Conservation (phyloP, 2,113 vertebrate genomes). For the Malurus elegans region DNA sequence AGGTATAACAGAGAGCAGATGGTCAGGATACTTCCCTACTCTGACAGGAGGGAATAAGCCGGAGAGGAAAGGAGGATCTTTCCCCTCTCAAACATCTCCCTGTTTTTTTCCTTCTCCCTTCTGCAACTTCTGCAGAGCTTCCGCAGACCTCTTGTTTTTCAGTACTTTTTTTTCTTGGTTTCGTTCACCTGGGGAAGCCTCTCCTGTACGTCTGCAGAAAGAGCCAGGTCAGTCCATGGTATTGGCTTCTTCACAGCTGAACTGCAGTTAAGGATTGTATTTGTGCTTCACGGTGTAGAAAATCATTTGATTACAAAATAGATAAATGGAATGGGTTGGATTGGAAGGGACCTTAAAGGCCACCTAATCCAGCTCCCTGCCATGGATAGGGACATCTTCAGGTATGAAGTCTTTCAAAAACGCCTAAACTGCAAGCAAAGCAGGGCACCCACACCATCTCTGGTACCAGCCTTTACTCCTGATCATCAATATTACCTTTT, state of each 20-base stretch:
- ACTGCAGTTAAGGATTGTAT: neutral
- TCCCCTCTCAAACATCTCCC: neutral
- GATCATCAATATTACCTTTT: neutral
- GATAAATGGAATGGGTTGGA: neutral
- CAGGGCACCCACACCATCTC: neutral
- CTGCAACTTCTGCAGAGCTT: no score
- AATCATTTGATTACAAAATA: neutral
- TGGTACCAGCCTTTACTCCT: neutral
- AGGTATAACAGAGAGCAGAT: neutral
- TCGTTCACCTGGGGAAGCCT: neutral
- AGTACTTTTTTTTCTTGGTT: neutral
- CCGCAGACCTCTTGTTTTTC: neutral
- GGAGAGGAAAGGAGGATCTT: neutral
- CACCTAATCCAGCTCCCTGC: neutral
- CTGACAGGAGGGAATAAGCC: neutral
- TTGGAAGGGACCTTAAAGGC: neutral
- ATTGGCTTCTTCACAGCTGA: neutral
- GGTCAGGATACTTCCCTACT: neutral
- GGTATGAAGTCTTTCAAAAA: neutral
- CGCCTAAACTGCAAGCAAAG: neutral
- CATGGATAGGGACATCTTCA: neutral
- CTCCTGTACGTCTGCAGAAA: neutral
- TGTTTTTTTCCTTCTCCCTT: neutral
- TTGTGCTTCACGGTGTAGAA: neutral
- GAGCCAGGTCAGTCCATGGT: neutral